Evolutionary conservation across 2,113 vertebrate genomes (phyloP).

Genomic region (Catagonus wagneri): DNA sequence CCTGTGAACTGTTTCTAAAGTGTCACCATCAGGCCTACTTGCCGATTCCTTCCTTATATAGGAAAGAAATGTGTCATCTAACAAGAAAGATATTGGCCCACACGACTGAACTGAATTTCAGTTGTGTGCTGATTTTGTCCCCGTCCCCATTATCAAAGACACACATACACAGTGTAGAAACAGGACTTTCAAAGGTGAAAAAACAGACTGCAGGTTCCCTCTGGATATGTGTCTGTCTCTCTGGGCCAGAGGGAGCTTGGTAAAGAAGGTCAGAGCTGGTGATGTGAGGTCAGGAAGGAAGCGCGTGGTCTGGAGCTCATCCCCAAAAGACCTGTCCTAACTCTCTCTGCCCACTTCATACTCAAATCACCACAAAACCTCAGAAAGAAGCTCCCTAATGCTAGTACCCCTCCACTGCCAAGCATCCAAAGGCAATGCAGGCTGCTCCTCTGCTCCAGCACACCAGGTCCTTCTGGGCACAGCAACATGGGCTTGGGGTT

Average conservation of each 20-base stretch:
- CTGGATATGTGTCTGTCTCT: neutral
- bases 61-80: neutral
- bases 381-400: neutral
- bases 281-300: neutral
- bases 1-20: neutral
- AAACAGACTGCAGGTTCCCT: neutral
- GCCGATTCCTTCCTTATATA: neutral
- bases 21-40: neutral
- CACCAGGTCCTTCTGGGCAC: neutral
- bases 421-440: neutral
- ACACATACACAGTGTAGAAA: neutral
- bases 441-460: neutral
- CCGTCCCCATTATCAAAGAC: neutral
- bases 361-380: neutral
- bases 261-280: neutral
- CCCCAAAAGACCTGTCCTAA: neutral
- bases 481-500: neutral
- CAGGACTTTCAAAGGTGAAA: neutral
- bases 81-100: neutral
- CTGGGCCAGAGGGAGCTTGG: neutral
- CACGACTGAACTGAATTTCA: neutral
- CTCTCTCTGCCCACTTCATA: neutral
- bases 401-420: neutral
- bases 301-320: accelerated
- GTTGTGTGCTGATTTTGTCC: neutral